Base-by-base conservation (phyloP, 2,888 invertebrate species). In the Entomobrya multifasciata region DNA sequence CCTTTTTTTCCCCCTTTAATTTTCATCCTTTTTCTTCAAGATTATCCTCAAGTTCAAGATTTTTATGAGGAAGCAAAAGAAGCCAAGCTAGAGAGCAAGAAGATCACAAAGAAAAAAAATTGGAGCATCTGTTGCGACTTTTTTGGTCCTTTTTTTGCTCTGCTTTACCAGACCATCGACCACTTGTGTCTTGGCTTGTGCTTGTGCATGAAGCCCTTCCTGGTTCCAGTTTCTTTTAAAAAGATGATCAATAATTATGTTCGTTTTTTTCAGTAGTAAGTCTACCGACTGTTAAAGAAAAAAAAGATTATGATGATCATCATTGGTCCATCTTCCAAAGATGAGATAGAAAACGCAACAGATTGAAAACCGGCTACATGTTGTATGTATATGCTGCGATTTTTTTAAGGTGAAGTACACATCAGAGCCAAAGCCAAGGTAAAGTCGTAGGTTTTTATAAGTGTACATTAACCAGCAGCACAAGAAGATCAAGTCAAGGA, bases 81-180 rank as follows among this genome's bases (percentile, higher is more conserved):
- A 22, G 41, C 22, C 55, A 57, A 41, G 30, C 17, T 36, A 30
- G 55, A 65, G 22, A 65, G 49, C 3, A 17, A 10, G 36, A 55
- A 77, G 57, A 77, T 77, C 57, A 57, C 55, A 77, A 57, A 20
- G 30, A 70, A 79, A 72, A 79, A 36, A 79, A 84, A 85, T 78
- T 85, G 77, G 85, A 85, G 85, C 85, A 85, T 85, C 85, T 85
- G 85, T 85, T 78, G 85, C 62, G 72, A 78, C 85, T 85, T 85
- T 78, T 84, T 80, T 49, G 79, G 47, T 60, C 72, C n/a, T n/a
- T n/a, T 70, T 47, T 78, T 49, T 15, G 30, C 60, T 2, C 44
- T 78, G 22, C n/a, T 65, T 47, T 65, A 36, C 20, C 22, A 20
- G 2, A 6, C 36, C 76, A 67, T 57, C 20, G 57, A 77, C 22